These are phyloP conservation scores for Macrostomum lignano DNA, from an alignment of 1,140 invertebrate species.

Conservation along the genomic window DNA sequence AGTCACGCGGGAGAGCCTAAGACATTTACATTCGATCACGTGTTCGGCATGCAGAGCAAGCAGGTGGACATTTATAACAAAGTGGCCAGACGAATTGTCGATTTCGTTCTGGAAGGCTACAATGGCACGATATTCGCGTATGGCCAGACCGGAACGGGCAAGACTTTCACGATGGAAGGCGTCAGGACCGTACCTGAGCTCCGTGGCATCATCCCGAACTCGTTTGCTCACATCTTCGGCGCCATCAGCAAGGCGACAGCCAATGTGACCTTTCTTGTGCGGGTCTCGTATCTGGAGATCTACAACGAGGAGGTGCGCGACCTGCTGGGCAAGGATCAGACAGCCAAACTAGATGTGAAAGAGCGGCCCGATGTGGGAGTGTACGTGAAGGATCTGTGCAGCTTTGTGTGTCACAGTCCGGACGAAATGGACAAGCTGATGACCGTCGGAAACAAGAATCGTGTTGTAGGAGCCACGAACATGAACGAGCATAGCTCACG, in stretches of 20 bases:
- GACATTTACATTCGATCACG: conserved; percentile 59
- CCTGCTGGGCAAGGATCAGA: conserved; percentile 59
- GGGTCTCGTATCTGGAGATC: conserved; percentile 72
- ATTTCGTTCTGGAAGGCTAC: conserved; percentile 72
- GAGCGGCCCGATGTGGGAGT: conserved; percentile 49
- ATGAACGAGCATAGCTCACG: conserved; percentile 49
- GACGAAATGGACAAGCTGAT: conserved; percentile 50
- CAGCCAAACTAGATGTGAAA: conserved; percentile 33
- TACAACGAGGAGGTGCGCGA: conserved; percentile 88
- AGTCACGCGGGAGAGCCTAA: conserved; percentile 32
- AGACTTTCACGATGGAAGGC: conserved; percentile 93
- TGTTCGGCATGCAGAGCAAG: conserved; percentile 28
- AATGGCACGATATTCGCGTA: conserved; percentile 94
- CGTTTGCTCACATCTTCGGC: conserved; percentile 32
- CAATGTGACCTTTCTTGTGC: conserved; percentile 38
- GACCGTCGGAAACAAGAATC: conserved; percentile 48
- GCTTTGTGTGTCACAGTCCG: conserved; percentile 47
- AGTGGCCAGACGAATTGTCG: conserved; percentile 59
- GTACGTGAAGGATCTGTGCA: conserved; percentile 46
- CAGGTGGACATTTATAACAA: conserved; percentile 62
- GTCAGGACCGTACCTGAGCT: conserved; percentile 32
- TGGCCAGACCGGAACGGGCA: conserved; percentile 86
- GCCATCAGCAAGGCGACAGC: conserved; percentile 45
- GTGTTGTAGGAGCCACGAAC: conserved; percentile 42
- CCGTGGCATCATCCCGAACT: conserved; percentile 32